Conservation (phyloP, 2,888 invertebrate species). For the Amaurobius ferox region DNA sequence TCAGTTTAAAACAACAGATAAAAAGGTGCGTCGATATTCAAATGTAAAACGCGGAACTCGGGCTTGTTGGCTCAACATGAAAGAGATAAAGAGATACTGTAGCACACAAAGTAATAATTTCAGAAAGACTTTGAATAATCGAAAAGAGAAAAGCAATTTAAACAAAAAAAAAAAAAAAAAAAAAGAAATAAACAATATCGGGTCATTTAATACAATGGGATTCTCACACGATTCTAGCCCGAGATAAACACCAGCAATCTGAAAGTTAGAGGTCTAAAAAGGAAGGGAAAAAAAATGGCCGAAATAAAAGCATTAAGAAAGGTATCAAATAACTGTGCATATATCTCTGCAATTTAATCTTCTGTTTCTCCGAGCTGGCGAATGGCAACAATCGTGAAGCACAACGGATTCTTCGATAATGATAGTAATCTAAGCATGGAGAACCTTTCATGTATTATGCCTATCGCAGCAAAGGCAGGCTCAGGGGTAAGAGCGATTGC, state of each 20-base stretch:
- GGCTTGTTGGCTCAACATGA: neutral
- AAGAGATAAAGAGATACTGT: neutral
- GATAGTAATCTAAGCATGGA: constrained; percentile 13
- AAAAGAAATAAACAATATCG: neutral
- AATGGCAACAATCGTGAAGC: constrained; percentile 13
- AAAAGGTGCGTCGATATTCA: neutral
- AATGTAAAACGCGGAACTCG: neutral
- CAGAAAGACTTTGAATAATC: neutral
- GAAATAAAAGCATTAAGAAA: neutral
- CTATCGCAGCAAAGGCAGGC: neutral
- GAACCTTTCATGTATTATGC: neutral
- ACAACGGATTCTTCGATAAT: constrained; percentile 17
- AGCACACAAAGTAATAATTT: neutral
- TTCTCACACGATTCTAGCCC: neutral
- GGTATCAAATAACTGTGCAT: neutral
- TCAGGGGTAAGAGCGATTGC: neutral
- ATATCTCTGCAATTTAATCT: constrained; percentile 2
- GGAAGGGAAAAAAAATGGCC: neutral
- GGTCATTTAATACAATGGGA: constrained; percentile 11
- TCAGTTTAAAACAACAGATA: too few relatives aligned
- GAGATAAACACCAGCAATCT: neutral
- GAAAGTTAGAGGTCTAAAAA: neutral
- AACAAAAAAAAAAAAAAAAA: neutral
- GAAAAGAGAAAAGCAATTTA: neutral
- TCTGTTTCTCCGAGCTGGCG: neutral